Conservation (phyloP, 2,888 invertebrate genomes). For the Mongoloraphidia duomilia region DNA sequence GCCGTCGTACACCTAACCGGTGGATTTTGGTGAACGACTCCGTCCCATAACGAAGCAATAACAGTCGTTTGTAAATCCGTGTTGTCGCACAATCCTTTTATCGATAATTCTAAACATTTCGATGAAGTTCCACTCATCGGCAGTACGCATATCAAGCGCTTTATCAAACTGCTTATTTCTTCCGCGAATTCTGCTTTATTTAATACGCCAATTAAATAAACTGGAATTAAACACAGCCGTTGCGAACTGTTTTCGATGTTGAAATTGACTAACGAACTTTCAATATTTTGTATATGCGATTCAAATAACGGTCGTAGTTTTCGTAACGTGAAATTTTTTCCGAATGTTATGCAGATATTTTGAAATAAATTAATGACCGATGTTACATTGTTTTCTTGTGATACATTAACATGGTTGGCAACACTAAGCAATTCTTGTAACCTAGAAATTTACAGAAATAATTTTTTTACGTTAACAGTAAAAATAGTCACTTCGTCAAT, state of each 20-base stretch:
- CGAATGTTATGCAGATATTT: conserved; percentile 49
- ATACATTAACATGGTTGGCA: conserved; percentile 36
- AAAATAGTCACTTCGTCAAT: too few relatives aligned
- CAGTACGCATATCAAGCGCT: conserved; percentile 38
- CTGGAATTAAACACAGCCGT: conserved; percentile 41
- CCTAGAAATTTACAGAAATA: conserved; percentile 26
- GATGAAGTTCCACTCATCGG: conserved; percentile 37
- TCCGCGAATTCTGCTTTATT: conserved; percentile 33
- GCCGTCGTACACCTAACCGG: conserved; percentile 45
- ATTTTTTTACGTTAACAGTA: too few relatives aligned
- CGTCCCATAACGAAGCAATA: conserved; percentile 46
- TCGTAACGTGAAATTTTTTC: conserved; percentile 41
- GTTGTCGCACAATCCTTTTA: conserved; percentile 25
- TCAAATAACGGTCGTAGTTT: conserved; percentile 43
- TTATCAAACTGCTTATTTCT: conserved; percentile 39
- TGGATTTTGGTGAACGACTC: conserved; percentile 48
- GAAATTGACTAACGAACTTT: conserved; percentile 43
- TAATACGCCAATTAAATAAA: conserved; percentile 43
- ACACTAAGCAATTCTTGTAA: conserved; percentile 42
- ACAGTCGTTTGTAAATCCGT: conserved; percentile 37
- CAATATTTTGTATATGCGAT: conserved; percentile 41
- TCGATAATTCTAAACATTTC: conserved; percentile 26
- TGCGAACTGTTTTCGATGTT: conserved; percentile 33
- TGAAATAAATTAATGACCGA: conserved; percentile 39
- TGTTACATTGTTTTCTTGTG: conserved; percentile 36